phyloP scores from a whole-genome alignment of 2,797 vertebrate species.

The Gobionotothen gibberifrons region DNA sequence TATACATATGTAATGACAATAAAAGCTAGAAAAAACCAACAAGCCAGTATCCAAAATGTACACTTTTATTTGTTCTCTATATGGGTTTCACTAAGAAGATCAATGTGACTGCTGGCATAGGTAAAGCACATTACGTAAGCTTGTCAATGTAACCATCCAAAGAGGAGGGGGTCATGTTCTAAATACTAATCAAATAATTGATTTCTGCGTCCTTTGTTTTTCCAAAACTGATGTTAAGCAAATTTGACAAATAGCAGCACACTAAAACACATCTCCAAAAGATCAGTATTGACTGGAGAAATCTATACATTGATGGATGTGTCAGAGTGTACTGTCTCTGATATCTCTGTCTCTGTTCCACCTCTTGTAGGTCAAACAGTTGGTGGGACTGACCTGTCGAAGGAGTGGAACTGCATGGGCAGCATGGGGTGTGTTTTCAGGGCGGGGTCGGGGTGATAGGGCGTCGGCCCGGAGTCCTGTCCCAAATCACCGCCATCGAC shows the following conservation, averaged over 20 bases:
- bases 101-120: slow-evolving; percentile 16
- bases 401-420: slow-evolving; percentile 99
- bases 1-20: not conserved
- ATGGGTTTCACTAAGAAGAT: slow-evolving; percentile 11
- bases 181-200: slow-evolving; percentile 4
- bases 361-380: slow-evolving; percentile 4
- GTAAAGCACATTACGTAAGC: slow-evolving; percentile 8
- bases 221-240: slow-evolving; percentile 9
- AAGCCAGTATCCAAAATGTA: slow-evolving; percentile 5
- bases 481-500: slow-evolving; percentile 92
- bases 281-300: slow-evolving; percentile 9
- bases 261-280: not conserved
- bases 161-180: not conserved
- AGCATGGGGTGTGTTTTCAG: slow-evolving; percentile 95
- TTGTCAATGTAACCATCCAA: slow-evolving; percentile 23
- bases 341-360: slow-evolving; percentile 15
- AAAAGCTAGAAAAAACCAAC: not conserved
- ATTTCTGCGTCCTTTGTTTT: slow-evolving; percentile 10
- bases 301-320: not conserved
- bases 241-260: slow-evolving; percentile 14
- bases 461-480: slow-evolving; percentile 90
- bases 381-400: slow-evolving; percentile 89
- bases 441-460: slow-evolving; percentile 92
- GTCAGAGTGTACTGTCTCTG: not conserved
- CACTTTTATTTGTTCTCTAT: not conserved